A percentile compares a stretch with the other conserved stretches of the same genome.
Evolutionary conservation across 2,888 invertebrate species (phyloP).

Genomic region (Stratiomys singularior): DNA sequence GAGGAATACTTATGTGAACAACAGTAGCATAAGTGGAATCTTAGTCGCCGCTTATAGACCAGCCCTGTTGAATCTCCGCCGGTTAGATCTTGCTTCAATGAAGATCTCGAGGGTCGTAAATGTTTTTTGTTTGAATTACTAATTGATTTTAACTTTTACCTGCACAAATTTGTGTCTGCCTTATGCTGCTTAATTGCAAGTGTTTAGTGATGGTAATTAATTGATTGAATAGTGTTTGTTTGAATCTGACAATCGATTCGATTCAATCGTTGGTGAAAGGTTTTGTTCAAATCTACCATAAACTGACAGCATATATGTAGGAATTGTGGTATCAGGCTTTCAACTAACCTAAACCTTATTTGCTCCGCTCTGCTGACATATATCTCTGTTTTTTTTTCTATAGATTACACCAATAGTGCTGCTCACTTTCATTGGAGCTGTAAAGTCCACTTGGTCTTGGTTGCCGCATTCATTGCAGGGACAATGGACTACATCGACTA

Average conservation of each 20-base stretch:
- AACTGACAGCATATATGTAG: neutral
- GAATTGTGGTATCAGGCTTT: neutral
- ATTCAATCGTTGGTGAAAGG: slow-evolving; percentile 23
- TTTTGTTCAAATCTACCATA: neutral
- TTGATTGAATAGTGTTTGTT: neutral
- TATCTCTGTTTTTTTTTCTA: neutral
- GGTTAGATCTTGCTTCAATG: too few relatives aligned
- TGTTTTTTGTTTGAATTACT: too few relatives aligned
- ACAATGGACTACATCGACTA: neutral
- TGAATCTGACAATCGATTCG: neutral
- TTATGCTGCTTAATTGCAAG: neutral
- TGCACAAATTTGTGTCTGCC: too few relatives aligned
- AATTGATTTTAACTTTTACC: too few relatives aligned
- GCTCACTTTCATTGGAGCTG: slow-evolving; percentile 33
- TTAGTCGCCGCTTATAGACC: too few relatives aligned
- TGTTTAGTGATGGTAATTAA: slow-evolving; percentile 6
- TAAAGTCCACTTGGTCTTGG: slow-evolving; percentile 1
- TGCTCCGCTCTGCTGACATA: slow-evolving; percentile 3
- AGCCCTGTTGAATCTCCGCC: too few relatives aligned
- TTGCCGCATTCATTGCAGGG: slow-evolving; percentile 10
- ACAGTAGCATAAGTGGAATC: neutral
- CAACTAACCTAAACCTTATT: slow-evolving; percentile 6
- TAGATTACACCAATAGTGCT: slow-evolving; percentile 20
- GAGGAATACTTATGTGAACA: neutral
- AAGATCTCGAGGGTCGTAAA: too few relatives aligned